Base-by-base conservation (phyloP, 2,888 invertebrate species). In the Pherbina coryleti region DNA sequence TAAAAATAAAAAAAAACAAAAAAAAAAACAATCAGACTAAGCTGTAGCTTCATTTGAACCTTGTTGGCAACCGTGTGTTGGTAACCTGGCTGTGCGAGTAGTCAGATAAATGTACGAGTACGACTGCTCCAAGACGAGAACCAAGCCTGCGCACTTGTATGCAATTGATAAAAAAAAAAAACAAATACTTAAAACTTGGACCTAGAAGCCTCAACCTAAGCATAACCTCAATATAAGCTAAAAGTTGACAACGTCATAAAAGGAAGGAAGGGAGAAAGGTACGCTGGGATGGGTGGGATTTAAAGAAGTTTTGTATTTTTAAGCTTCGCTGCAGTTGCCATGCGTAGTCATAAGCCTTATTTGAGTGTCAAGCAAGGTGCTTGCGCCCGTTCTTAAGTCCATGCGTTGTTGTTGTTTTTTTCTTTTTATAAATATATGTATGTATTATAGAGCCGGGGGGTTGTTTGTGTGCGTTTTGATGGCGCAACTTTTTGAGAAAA, bases 111-210 rank as follows among this genome's bases (percentile, higher is more conserved):
- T 25, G 28, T 62, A 31, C 31, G 14, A 62, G 17, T 31, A 31
- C 64, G 64, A 28, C 37, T 22, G 31, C 66, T 66, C 53, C 55
- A 75, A 75, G 64, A 53, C 66, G 34, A 19, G 44, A 51, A 17
- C 66, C 37, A 66, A 75, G 75, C 75, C 75, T 74, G 74, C 74
- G 74, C 74, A 66, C 8, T 66, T 53, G 17, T 14, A 31, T n/a
- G 62, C 34, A 25, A 28, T 25, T 31, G 51, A 51, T 34, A 9
- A 9, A 67, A 19, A 66, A n/a, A 31, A 31, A 44, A 44, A 19
- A 49, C n/a, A 19, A 37, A 49, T n/a, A 37, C 19, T 25, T 25
- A 69, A 25, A 49, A 51, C 14, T n/a, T 14, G 25, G 31, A 22
- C 49, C 25, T 17, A 19, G 8, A 28, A 28, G 67, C 19, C 64